Conservation (phyloP, 1,140 invertebrate species). For the Pteromalus puparum region DNA sequence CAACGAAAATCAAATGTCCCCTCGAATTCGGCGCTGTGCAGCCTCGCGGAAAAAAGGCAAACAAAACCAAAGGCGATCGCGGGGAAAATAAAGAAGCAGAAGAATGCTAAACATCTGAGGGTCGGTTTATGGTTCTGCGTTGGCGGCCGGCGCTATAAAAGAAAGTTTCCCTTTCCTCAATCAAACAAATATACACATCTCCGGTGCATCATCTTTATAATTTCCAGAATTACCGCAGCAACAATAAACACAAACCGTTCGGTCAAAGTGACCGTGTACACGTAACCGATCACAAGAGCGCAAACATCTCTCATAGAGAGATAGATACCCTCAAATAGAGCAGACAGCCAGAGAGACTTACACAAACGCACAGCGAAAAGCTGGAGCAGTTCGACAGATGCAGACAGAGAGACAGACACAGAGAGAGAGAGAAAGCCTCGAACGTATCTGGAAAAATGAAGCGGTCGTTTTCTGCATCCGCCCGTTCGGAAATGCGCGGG, state of each 20-base stretch:
- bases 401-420: background rate
- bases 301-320: background rate
- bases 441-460: conserved; percentile 62
- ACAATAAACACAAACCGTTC: background rate
- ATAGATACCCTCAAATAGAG: background rate
- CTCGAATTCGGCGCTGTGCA: background rate
- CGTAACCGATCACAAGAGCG: background rate
- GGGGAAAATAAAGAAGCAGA: background rate
- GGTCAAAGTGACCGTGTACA: background rate
- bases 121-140: background rate
- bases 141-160: background rate
- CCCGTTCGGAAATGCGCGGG: conserved; percentile 65
- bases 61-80: background rate
- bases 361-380: background rate
- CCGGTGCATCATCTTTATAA: background rate
- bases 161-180: background rate
- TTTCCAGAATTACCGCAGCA: background rate
- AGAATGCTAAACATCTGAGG: background rate
- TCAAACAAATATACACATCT: background rate
- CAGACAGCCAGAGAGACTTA: background rate
- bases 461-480: conserved; percentile 57
- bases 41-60: background rate
- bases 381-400: background rate
- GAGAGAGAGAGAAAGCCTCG: background rate
- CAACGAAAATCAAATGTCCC: background rate